phyloP scores from a whole-genome alignment of 1,140 invertebrate genomes.

The Megalonaias nervosa region DNA sequence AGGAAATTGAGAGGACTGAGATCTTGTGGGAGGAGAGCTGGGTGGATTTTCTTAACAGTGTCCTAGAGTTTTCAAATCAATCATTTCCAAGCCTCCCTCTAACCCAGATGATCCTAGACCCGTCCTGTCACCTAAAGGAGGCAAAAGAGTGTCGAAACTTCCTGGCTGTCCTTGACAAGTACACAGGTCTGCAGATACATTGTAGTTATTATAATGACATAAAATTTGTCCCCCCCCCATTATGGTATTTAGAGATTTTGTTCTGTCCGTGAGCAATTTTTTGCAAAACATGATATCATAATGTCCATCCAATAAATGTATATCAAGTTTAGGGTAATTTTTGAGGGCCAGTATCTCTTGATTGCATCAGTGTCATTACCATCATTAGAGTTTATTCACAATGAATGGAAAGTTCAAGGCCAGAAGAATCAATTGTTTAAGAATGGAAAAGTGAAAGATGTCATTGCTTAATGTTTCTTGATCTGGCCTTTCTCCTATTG shows the following conservation, averaged over 20 bases:
- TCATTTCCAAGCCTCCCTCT: not conserved
- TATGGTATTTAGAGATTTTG: not conserved
- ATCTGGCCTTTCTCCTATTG: no score
- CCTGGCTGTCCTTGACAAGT: conserved; percentile 22
- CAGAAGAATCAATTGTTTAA: no score
- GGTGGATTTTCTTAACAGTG: conserved; percentile 31
- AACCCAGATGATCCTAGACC: conserved; percentile 14
- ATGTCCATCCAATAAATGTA: no score
- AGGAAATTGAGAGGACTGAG: conserved; percentile 24
- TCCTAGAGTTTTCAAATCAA: conserved; percentile 22
- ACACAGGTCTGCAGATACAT: conserved; percentile 13
- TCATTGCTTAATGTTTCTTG: no score
- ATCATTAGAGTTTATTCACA: no score
- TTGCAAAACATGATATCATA: not conserved
- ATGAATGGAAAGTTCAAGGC: no score
- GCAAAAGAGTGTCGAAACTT: conserved; percentile 23
- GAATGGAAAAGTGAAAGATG: no score
- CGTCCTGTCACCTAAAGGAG: conserved; percentile 11
- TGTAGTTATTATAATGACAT: not conserved
- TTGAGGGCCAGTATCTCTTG: no score
- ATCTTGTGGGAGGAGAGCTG: conserved; percentile 36
- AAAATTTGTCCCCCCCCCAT: not conserved
- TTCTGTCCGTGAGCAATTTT: not conserved
- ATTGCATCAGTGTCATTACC: no score
- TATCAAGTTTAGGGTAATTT: no score